Evolutionary conservation across 1,140 invertebrate species (phyloP), one percentile per base, ranked within the genome.

Genomic region (Chionoecetes opilio): DNA sequence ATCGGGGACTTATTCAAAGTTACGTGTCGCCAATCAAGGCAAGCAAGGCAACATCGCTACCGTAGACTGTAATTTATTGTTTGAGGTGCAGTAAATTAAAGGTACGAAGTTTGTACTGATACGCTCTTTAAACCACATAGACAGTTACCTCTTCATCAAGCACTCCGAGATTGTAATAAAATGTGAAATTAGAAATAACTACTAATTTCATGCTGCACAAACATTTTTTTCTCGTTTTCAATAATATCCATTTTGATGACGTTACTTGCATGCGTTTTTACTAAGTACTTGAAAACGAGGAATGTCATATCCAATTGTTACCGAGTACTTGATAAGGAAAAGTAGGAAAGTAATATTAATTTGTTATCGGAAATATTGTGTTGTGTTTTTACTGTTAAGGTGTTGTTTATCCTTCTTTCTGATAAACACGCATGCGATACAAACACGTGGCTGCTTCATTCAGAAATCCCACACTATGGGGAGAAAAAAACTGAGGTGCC

Each of bases 201-300:
- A 21, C 84, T 86, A n/a, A 17, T 29, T 32, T 86, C 29, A 86
- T n/a, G 21, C 21, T 86, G 32, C 32, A 86, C 32, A 86, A n/a
- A 86, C 32, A 86, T 86, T 86, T 21, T 86, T 21, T 86, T 21
- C 32, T 21, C 32, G 8, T 86, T 21, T 21, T 21, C 11, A n/a
- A 11, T 21, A 86, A 86, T 32, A 86, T n/a, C n/a, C n/a, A n/a
- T n/a, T n/a, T n/a, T n/a, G n/a, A n/a, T n/a, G n/a, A n/a, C n/a
- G n/a, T n/a, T 86, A 86, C 32, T n/a, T 32, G 32, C 32, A 86
- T 86, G 32, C 29, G 32, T 86, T n/a, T 32, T n/a, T 86, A 86
- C 32, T n/a, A 11, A 86, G 21, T n/a, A n/a, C 21, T 32, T n/a
- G 21, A 21, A 87, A 31, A 87, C 21, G 37, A 1, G 21, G n/a